phyloP scores from a whole-genome alignment of 2,113 vertebrate species.

The Ploceus nigricollis region DNA sequence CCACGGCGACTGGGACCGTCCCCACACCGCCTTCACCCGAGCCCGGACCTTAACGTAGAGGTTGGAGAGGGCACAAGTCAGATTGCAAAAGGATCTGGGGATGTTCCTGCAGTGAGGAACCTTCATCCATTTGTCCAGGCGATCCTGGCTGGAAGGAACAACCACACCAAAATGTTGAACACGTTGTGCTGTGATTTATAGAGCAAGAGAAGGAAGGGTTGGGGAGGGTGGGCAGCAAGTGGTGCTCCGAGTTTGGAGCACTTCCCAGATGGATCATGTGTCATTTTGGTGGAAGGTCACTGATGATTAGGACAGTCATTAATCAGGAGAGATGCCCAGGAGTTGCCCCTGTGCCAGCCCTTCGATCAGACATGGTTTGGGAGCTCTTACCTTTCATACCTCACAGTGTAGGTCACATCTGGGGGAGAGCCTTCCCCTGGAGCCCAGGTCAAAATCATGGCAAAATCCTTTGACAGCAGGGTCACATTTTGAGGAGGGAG shows the following conservation, averaged over 20 bases:
- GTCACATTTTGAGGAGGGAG: slow-evolving; percentile 64
- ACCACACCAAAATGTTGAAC: neutral
- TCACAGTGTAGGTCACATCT: slow-evolving; percentile 57
- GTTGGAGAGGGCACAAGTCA: slow-evolving; percentile 67
- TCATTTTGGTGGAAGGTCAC: neutral
- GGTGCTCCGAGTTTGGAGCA: neutral
- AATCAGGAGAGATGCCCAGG: neutral
- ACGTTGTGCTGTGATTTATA: accelerated
- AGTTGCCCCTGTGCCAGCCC: neutral
- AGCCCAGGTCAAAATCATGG: slow-evolving; percentile 66
- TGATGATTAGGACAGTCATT: neutral
- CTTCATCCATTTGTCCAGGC: slow-evolving; percentile 11
- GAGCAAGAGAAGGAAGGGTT: neutral
- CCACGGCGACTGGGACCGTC: neutral
- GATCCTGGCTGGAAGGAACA: slow-evolving; percentile 11
- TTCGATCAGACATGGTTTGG: neutral
- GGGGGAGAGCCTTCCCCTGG: slow-evolving; percentile 45
- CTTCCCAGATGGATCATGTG: neutral
- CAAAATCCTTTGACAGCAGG: slow-evolving; percentile 62
- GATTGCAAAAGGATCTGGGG: slow-evolving; percentile 30
- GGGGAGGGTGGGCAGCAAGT: neutral
- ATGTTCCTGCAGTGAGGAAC: slow-evolving; percentile 47
- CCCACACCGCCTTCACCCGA: slow-evolving; percentile 33
- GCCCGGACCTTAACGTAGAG: slow-evolving; percentile 37
- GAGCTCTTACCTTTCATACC: slow-evolving; percentile 53